A percentile compares a stretch with the other conserved stretches of the same genome.
These are phyloP conservation scores for Melitaea athalia DNA, from an alignment of 2,888 invertebrate genomes.

Conservation along the genomic window DNA sequence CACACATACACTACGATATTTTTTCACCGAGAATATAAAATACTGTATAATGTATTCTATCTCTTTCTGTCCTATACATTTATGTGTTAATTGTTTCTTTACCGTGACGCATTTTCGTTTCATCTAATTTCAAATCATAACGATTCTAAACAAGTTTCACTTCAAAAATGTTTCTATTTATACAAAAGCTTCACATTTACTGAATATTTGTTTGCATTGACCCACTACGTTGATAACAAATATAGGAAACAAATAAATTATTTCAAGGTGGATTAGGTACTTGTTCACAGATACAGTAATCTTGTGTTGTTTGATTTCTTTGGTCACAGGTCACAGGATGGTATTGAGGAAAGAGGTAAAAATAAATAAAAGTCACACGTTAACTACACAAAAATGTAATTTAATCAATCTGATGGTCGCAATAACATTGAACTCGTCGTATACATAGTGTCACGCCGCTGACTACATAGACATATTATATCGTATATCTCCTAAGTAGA, in stretches of 20 bases:
- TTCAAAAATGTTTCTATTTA: no score
- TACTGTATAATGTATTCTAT: no score
- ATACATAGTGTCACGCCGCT: slow-evolving; percentile 77
- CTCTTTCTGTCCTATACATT: no score
- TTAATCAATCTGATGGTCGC: slow-evolving; percentile 77
- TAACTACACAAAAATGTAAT: slow-evolving; percentile 83
- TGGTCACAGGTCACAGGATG: background rate
- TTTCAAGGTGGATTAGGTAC: slow-evolving; percentile 10
- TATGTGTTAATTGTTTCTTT: no score
- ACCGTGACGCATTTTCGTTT: no score
- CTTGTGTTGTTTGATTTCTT: slow-evolving; percentile 2
- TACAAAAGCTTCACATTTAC: background rate
- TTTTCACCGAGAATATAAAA: no score
- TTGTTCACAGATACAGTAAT: background rate
- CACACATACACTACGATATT: no score
- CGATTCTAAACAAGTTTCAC: no score
- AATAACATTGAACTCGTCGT: slow-evolving; percentile 80
- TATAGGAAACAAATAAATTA: background rate
- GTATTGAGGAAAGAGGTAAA: background rate
- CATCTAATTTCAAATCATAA: no score
- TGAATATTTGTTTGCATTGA: background rate
- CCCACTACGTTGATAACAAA: slow-evolving; percentile 1
- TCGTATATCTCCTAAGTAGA: slow-evolving; percentile 27
- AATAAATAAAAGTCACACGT: slow-evolving; percentile 51
- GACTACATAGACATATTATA: slow-evolving; percentile 27